A percentile compares a stretch with the other conserved stretches of the same genome.
Evolutionary conservation across 2,113 vertebrate species (phyloP).

Genomic region (Tachycineta bicolor): DNA sequence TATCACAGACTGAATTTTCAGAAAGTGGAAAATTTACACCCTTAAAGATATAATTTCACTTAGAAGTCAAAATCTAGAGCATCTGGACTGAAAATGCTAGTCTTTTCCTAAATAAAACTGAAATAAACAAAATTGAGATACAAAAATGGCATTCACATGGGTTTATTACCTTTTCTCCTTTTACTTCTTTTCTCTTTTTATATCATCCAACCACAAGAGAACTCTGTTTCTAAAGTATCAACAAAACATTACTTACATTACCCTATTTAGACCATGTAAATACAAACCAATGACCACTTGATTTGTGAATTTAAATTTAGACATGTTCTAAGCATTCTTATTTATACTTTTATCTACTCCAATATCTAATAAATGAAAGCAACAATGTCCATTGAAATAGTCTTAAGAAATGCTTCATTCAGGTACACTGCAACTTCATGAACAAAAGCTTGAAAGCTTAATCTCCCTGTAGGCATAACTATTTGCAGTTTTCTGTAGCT

Average conservation of each 20-base stretch:
- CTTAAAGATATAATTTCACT: not conserved
- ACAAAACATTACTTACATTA: not conserved
- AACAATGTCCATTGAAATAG: not conserved
- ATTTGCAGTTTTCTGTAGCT: constrained; percentile 30
- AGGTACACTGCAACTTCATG: not conserved
- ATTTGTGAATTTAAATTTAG: not conserved
- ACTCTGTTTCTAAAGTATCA: not conserved
- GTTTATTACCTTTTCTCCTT: not conserved
- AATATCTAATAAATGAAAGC: not conserved
- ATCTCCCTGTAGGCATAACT: not conserved
- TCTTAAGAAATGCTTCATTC: not conserved
- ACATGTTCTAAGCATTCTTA: not conserved
- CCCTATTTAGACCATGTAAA: not conserved
- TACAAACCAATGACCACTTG: not conserved
- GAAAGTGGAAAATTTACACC: not conserved
- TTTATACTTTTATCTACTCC: not conserved
- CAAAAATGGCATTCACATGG: not conserved
- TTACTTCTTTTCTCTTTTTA: not conserved
- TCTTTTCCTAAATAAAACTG: not conserved
- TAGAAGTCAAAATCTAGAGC: not conserved
- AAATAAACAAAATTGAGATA: not conserved
- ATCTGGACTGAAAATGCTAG: not conserved
- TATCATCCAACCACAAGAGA: not conserved
- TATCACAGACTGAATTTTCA: not conserved
- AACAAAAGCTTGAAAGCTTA: not conserved